Evolutionary conservation across 2,797 vertebrate genomes (phyloP).

Genomic region (Fundulus diaphanus): DNA sequence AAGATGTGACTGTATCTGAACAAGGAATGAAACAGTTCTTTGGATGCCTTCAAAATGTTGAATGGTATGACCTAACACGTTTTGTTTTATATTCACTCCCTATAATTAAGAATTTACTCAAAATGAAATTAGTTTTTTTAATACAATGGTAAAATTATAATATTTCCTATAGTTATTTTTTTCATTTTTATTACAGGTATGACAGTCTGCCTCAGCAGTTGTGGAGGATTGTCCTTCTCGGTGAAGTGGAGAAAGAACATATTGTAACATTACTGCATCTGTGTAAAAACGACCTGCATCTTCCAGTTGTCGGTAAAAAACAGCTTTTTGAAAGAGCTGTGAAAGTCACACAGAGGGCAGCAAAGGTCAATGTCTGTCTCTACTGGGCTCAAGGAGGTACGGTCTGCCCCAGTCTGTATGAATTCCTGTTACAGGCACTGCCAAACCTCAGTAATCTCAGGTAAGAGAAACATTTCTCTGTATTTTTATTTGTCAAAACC

Average conservation of each 20-base stretch:
- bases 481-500: too few relatives aligned
- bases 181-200: constrained; percentile 14
- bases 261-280: constrained; percentile 17
- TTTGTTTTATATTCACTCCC: too few relatives aligned
- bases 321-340: constrained; percentile 45
- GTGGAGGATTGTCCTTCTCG: constrained; percentile 37
- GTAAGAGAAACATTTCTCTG: too few relatives aligned
- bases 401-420: background rate
- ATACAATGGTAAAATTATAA: too few relatives aligned
- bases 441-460: constrained; percentile 22
- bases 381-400: constrained; percentile 19
- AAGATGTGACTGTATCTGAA: constrained; percentile 19
- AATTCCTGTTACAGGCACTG: background rate
- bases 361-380: constrained; percentile 33
- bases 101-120: too few relatives aligned
- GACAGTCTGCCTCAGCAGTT: constrained; percentile 36
- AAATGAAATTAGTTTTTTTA: background rate
- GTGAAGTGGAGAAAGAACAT: constrained; percentile 13
- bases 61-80: constrained; percentile 18
- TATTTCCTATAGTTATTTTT: too few relatives aligned
- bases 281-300: constrained; percentile 35
- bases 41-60: constrained; percentile 31
- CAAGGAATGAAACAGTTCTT: constrained; percentile 40
- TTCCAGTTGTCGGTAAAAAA: constrained; percentile 29
- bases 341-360: constrained; percentile 19